Conservation (phyloP, 2,797 vertebrate genomes). For the Gobio occitaniae region DNA sequence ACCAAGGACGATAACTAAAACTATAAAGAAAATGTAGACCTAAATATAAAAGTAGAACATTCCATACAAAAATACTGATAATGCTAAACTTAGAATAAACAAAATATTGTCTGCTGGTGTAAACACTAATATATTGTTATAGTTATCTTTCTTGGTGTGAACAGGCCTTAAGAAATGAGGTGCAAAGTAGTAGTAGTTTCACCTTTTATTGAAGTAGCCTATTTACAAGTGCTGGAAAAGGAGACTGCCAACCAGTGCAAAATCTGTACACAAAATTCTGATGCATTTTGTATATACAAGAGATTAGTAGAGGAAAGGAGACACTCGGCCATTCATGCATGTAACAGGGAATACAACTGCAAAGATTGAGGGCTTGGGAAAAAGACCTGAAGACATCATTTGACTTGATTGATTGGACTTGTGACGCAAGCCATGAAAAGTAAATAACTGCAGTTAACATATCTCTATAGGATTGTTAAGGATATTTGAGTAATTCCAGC, state of each 20-base stretch:
- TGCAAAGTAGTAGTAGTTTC: constrained; percentile 39
- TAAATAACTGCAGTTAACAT: constrained; percentile 17
- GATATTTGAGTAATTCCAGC: constrained; percentile 1
- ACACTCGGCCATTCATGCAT: constrained; percentile 76
- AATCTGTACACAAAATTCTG: constrained; percentile 81
- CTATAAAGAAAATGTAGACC: not conserved
- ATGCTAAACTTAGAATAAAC: no score
- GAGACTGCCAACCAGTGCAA: constrained; percentile 78
- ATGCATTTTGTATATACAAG: constrained; percentile 77
- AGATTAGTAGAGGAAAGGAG: constrained; percentile 69
- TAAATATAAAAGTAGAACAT: no score
- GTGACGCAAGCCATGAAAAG: constrained; percentile 25
- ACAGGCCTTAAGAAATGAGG: not conserved
- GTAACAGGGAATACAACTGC: constrained; percentile 74
- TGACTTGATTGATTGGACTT: constrained; percentile 20
- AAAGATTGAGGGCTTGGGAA: constrained; percentile 19
- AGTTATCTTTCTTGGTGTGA: not conserved
- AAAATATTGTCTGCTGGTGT: not conserved
- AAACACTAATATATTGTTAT: not conserved
- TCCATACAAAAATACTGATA: not conserved
- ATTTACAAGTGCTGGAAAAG: constrained; percentile 83
- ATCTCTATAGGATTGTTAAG: not conserved
- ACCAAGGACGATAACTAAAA: not conserved
- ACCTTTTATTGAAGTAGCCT: constrained; percentile 64
- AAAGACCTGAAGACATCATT: constrained; percentile 28